Base-by-base conservation (phyloP, 2,888 invertebrate species). In the Pandemis corylana region DNA sequence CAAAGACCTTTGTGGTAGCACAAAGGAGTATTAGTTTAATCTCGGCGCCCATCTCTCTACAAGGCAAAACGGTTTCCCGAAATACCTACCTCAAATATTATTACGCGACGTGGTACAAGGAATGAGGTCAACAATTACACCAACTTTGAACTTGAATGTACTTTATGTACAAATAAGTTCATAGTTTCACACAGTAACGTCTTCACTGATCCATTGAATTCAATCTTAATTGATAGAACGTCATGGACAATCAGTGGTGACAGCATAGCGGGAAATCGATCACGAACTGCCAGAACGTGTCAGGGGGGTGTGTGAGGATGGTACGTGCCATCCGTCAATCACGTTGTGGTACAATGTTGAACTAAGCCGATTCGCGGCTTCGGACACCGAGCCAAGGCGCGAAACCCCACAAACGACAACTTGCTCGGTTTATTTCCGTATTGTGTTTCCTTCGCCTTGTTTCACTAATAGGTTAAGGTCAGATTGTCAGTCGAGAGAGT, bases 281-380 rank as follows among this genome's bases (percentile, higher is more conserved):
- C 71, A 56, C 36, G n/a, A 42, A n/a, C 44, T 65, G 71, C 53
- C 28, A n/a, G 44, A 42, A 56, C 41, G 44, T 42, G 69, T 61
- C 44, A 61, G 46, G 20, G 61, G 62, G 5, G 42, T 64, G 42
- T 64, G 42, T 64, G 64, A 63, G 63, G 63, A 46, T 64, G 42
- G 46, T 64, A 46, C 41, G 1, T 56, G 28, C 12, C 12, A 12
- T 59, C 28, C 59, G n/a, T 78, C 85, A 88, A 89, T 89, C 89
- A 87, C 87, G 86, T 86, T 84, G 82, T 78, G 78, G 80, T 77
- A 79, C 56, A 59, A 10, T 28, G 46, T 63, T 15, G 79, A 78
- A 77, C 80, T 92, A 90, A 91, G 87, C 88, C 85, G 89, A 87
- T 89, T 85, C 79, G 78, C 78, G 64, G 87, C 87, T 88, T 88